Conservation (phyloP, 2,888 invertebrate genomes). For the Clostera curtula region DNA sequence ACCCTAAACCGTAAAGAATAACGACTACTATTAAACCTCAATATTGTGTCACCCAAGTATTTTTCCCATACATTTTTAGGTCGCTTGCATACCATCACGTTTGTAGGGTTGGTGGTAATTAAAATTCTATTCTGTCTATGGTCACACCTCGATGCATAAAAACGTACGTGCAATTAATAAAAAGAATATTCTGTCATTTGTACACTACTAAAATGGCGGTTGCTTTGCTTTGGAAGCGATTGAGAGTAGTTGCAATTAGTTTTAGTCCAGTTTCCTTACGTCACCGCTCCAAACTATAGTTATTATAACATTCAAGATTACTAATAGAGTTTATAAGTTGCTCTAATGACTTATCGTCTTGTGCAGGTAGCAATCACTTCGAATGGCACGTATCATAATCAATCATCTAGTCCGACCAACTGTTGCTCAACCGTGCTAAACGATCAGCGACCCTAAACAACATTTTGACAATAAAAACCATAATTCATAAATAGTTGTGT, state of each 20-base stretch:
- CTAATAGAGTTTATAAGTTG: too few species aligned
- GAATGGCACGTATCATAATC: conserved; percentile 11
- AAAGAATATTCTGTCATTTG: too few species aligned
- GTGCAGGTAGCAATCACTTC: too few species aligned
- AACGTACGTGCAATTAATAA: conserved; percentile 25
- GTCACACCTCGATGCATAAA: conserved; percentile 50
- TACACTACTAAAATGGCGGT: too few species aligned
- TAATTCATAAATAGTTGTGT: conserved; percentile 47
- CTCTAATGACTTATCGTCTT: too few species aligned
- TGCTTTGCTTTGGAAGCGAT: too few species aligned
- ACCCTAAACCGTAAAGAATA: conserved; percentile 24
- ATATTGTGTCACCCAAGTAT: conserved; percentile 7
- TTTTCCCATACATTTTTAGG: conserved; percentile 63
- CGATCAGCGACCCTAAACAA: conserved; percentile 12
- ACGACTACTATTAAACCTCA: conserved; percentile 10
- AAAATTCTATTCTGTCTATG: conserved; percentile 55
- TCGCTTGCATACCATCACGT: conserved; percentile 58
- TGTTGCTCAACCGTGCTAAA: conserved; percentile 2
- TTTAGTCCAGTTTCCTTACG: too few species aligned
- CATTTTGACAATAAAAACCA: conserved; percentile 29
- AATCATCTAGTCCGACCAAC: conserved; percentile 12
- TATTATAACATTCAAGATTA: too few species aligned
- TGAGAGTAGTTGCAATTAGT: too few species aligned
- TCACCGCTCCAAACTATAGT: too few species aligned
- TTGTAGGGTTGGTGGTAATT: conserved; percentile 58